Conservation (phyloP, 1,140 invertebrate genomes). For the Asbolus verrucosus region DNA sequence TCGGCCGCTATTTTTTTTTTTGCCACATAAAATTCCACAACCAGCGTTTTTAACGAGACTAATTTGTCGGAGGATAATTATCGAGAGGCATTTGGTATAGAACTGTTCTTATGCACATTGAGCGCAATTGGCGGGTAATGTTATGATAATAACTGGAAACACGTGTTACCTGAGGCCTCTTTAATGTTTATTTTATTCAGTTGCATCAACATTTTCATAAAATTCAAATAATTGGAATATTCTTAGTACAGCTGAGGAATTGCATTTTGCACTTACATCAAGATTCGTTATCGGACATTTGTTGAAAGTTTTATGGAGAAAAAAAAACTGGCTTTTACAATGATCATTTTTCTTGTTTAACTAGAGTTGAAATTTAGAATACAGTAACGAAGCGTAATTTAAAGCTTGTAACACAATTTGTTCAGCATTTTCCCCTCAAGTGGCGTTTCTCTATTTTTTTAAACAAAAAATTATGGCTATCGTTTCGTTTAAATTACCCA, state of each 20-base stretch:
- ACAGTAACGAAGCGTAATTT: constrained; percentile 4
- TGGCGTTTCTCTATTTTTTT: neutral
- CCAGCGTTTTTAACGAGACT: constrained; percentile 41
- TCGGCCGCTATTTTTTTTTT: no score
- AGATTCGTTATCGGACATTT: no score
- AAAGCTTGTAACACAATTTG: constrained; percentile 7
- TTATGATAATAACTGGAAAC: constrained; percentile 1
- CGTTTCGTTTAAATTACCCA: neutral
- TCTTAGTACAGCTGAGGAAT: no score
- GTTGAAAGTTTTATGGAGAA: neutral
- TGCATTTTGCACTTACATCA: no score
- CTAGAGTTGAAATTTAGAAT: constrained; percentile 1
- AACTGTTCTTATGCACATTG: neutral
- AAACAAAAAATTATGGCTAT: constrained; percentile 5
- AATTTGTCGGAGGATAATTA: constrained; percentile 26
- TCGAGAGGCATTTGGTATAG: neutral
- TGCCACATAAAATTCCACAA: constrained; percentile 29
- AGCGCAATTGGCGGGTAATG: constrained; percentile 11
- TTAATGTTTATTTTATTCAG: constrained; percentile 9
- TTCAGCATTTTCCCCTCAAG: neutral
- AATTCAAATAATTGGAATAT: no score
- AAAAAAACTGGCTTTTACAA: neutral
- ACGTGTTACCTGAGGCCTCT: neutral
- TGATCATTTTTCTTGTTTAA: neutral
- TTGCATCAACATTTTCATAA: neutral